Conservation (phyloP, 2,113 vertebrate species). For the Ranitomeya imitator region DNA sequence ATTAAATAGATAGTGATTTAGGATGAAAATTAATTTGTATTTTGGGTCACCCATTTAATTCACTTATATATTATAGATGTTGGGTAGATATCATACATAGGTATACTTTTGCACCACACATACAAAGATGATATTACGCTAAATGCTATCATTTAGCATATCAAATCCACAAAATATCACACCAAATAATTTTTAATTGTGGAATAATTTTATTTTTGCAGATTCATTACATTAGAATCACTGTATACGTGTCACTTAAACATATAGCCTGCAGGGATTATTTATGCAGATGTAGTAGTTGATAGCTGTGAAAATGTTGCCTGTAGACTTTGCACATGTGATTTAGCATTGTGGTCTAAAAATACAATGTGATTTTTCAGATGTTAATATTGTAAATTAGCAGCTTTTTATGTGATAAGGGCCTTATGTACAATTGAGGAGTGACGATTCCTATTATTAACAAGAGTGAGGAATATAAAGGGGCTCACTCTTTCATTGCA, state of each 20-base stretch:
- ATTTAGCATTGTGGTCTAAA: not conserved
- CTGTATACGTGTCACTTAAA: not conserved
- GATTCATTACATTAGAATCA: not conserved
- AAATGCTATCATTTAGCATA: not conserved
- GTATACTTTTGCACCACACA: not conserved
- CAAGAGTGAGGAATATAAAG: not conserved
- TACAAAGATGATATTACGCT: not conserved
- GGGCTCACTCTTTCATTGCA: not conserved
- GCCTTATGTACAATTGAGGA: slow-evolving; percentile 20
- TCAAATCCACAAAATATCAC: not conserved
- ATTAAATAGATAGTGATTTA: too few species aligned
- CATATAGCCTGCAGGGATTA: not conserved
- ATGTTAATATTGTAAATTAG: slow-evolving; percentile 22
- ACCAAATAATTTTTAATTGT: not conserved
- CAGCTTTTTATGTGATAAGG: slow-evolving; percentile 19
- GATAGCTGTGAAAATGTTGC: slow-evolving; percentile 4
- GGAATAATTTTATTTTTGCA: not conserved
- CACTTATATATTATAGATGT: too few species aligned
- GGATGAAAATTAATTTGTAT: too few species aligned
- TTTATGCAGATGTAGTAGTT: not conserved
- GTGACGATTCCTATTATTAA: not conserved
- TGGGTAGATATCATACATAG: too few species aligned
- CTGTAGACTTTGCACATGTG: not conserved
- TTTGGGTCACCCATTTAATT: too few species aligned
- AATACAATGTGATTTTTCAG: slow-evolving; percentile 12